Evolutionary conservation across 2,113 vertebrate species (phyloP), one percentile per base, ranked within the genome.

Genomic region (Trinectes maculatus): DNA sequence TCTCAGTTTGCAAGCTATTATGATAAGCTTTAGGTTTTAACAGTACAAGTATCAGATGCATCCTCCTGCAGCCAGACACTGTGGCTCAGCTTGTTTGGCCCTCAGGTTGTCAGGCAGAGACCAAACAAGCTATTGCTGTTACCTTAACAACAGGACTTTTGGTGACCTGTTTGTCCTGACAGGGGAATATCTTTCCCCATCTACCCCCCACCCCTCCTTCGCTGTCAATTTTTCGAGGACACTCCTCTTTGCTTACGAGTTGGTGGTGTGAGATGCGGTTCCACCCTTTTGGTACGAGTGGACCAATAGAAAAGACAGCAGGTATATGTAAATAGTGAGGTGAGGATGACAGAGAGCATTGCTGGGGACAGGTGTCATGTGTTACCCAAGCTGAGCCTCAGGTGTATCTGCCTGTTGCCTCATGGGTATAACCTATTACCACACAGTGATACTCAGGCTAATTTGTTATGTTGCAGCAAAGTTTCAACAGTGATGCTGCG

Each of bases 221-320:
- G 6, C 24, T 48, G 36, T 24, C 6, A 18, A 4, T 82, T 73
- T 24, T 71, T 48, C 1, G 1, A 57, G 43, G 63, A 71, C 85
- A 83, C 87, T 66, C 89, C 90, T 61, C 11, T 59, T 69, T 13
- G 25, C 61, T 77, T 72, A 84, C 79, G 58, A 79, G 18, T 18
- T 48, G 36, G 82, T 92, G 90, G 92, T 71, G 88, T 91, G 92
- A 92, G 79, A 39, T 67, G 8, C 8, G 42, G 31, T 82, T 76
- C 77, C 89, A 55, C 75, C 92, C 70, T 34, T 21, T 6, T 8
- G 8, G n/a, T 21, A n/a, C 31, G 33, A 47, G 47, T 34, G n/a
- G 62, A 39, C 91, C 90, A 92, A 89, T 91, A 25, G 43, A 52
- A n/a, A n/a, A 13, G 47, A 39, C 21, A 15, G 29, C 2, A 7